phyloP scores from a whole-genome alignment of 2,113 vertebrate genomes.

The Tinamus guttatus region DNA sequence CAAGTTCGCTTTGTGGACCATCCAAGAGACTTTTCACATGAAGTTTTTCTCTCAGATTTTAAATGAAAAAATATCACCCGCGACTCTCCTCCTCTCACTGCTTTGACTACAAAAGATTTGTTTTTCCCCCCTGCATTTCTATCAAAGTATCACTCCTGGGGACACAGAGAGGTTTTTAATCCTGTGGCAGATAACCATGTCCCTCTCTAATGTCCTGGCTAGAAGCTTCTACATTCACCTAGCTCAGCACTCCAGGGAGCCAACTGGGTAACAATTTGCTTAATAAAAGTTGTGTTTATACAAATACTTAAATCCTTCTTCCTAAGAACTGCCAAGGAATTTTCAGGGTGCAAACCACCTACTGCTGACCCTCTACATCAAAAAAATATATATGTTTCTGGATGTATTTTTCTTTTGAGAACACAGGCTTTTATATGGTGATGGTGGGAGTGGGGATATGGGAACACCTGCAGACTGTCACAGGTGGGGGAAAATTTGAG shows the following conservation, averaged over 20 bases:
- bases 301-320: constrained; percentile 69
- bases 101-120: not conserved
- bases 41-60: not conserved
- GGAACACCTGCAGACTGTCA: not conserved
- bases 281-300: constrained; percentile 72
- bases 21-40: not conserved
- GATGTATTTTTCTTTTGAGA: not conserved
- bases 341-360: constrained; percentile 65
- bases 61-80: not conserved
- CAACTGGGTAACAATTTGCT: constrained; percentile 32
- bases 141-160: not conserved
- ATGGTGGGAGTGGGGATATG: not conserved
- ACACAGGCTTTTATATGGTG: not conserved
- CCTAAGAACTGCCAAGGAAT: constrained; percentile 56
- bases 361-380: not conserved
- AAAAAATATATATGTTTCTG: constrained; percentile 8
- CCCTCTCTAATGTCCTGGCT: constrained; percentile 61
- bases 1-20: not conserved
- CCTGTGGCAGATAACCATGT: constrained; percentile 34
- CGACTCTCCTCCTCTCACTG: not conserved
- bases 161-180: not conserved
- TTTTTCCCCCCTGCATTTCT: not conserved
- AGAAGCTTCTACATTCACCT: constrained; percentile 57
- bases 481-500: not conserved
- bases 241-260: constrained; percentile 40